Percentiles rank a stretch among this genome's conserved stretches.
Conservation (phyloP, 92 coral and sea anemone species). For the Porites rus region DNA sequence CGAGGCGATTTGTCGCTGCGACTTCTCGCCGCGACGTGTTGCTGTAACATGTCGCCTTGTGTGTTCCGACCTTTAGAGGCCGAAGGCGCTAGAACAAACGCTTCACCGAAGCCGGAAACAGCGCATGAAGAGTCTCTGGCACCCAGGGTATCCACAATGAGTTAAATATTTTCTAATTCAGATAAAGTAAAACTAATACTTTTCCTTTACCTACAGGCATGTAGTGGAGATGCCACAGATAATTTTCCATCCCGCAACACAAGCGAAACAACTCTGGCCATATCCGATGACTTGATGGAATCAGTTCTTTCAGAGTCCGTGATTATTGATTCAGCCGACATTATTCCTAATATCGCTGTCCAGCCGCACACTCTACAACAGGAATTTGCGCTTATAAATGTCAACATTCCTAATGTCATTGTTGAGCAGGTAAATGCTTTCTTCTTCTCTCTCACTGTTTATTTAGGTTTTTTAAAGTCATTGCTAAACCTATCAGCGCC, state of each 20-base stretch:
- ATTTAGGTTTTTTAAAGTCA: too few relatives aligned
- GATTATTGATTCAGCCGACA: constrained; percentile 38
- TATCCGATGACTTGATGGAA: constrained; percentile 43
- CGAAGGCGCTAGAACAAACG: too few relatives aligned
- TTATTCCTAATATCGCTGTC: constrained; percentile 24
- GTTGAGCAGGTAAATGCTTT: constrained; percentile 79
- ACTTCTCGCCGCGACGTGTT: too few relatives aligned
- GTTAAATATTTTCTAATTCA: too few relatives aligned
- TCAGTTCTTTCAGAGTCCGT: constrained; percentile 36
- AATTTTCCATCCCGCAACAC: constrained; percentile 44
- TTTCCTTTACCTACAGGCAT: constrained; percentile 59
- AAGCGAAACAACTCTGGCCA: constrained; percentile 36
- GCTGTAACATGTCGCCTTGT: too few relatives aligned
- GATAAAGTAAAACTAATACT: background rate
- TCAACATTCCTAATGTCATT: constrained; percentile 83
- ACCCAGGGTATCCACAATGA: too few relatives aligned
- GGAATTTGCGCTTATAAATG: constrained; percentile 90
- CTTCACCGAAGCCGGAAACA: too few relatives aligned
- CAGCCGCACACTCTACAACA: constrained; percentile 89
- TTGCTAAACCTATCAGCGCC: too few relatives aligned
- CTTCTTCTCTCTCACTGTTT: too few relatives aligned
- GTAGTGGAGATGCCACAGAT: constrained; percentile 72
- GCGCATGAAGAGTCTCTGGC: too few relatives aligned
- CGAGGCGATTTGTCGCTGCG: too few relatives aligned
- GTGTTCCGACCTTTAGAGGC: too few relatives aligned